These are phyloP conservation scores for Apamea sordens DNA, from an alignment of 2,888 invertebrate species.

Conservation along the genomic window DNA sequence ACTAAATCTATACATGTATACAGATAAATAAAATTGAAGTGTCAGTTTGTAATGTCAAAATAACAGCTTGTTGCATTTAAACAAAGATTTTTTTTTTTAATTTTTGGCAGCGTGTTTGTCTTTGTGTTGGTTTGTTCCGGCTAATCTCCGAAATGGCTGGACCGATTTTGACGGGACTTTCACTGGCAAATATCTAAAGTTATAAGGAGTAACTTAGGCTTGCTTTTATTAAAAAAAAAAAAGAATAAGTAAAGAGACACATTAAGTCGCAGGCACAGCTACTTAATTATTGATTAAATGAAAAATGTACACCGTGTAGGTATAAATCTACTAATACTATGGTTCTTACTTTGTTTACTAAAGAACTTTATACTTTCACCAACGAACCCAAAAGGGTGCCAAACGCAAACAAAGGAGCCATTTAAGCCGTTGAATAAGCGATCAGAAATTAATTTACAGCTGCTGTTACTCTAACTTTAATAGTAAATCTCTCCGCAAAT, in stretches of 20 bases:
- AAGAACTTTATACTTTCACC: constrained; percentile 10
- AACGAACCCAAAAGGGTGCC: constrained; percentile 14
- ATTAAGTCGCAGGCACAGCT: not conserved
- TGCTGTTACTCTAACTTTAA: constrained; percentile 31
- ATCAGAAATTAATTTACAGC: constrained; percentile 44
- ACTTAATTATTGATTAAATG: not conserved
- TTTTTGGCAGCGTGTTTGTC: not conserved
- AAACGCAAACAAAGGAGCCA: constrained; percentile 36
- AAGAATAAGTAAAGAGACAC: not conserved
- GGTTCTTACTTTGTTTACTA: not conserved
- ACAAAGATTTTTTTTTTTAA: too few relatives aligned
- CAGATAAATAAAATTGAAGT: too few relatives aligned
- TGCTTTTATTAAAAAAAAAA: not conserved
- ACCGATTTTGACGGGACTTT: not conserved
- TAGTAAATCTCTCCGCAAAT: constrained; percentile 42
- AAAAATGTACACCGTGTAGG: not conserved
- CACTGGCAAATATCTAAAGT: not conserved
- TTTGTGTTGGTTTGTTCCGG: not conserved
- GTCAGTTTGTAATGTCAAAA: too few relatives aligned
- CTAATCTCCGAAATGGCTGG: not conserved
- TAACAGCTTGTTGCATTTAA: too few relatives aligned
- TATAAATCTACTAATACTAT: not conserved
- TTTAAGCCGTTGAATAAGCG: constrained; percentile 43
- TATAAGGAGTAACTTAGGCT: not conserved
- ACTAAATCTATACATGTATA: not conserved